Evolutionary conservation across 2,888 invertebrate genomes (phyloP).

Genomic region (Cartodere bifasciata): DNA sequence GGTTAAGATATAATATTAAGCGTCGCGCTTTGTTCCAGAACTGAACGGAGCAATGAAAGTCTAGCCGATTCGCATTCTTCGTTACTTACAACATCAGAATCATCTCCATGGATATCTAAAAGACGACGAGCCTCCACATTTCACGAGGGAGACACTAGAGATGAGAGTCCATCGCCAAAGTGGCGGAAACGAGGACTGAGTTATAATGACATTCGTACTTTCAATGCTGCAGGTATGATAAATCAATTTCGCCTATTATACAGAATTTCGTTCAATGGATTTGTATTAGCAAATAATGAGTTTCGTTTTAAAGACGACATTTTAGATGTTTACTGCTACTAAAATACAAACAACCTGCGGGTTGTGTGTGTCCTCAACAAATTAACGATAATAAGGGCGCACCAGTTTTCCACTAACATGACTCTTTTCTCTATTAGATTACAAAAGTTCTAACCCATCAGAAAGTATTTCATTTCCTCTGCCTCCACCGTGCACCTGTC

Average conservation of each 20-base stretch:
- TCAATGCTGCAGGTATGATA: too few relatives aligned
- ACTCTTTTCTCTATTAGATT: slow-evolving; percentile 19
- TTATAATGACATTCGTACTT: slow-evolving; percentile 35
- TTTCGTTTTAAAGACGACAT: too few relatives aligned
- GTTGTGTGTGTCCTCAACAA: too few relatives aligned
- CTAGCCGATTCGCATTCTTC: slow-evolving; percentile 29
- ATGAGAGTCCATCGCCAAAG: slow-evolving; percentile 31
- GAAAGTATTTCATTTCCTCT: slow-evolving; percentile 38
- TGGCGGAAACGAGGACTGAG: slow-evolving; percentile 37
- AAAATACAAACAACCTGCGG: too few relatives aligned
- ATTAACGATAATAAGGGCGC: too few relatives aligned
- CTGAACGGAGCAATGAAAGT: slow-evolving; percentile 24
- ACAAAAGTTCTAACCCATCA: slow-evolving; percentile 18
- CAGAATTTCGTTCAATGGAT: too few relatives aligned
- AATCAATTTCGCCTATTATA: too few relatives aligned
- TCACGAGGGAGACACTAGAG: slow-evolving; percentile 35
- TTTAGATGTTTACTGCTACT: too few relatives aligned
- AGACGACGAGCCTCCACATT: slow-evolving; percentile 38
- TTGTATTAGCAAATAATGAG: too few relatives aligned
- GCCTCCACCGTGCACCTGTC: slow-evolving; percentile 69
- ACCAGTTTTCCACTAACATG: too few relatives aligned
- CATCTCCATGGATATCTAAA: slow-evolving; percentile 20
- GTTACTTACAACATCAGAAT: slow-evolving; percentile 24
- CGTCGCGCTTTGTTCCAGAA: too few relatives aligned
- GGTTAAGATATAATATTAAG: too few relatives aligned